Conservation (phyloP, 2,797 vertebrate species). For the Intellagama lesueurii region DNA sequence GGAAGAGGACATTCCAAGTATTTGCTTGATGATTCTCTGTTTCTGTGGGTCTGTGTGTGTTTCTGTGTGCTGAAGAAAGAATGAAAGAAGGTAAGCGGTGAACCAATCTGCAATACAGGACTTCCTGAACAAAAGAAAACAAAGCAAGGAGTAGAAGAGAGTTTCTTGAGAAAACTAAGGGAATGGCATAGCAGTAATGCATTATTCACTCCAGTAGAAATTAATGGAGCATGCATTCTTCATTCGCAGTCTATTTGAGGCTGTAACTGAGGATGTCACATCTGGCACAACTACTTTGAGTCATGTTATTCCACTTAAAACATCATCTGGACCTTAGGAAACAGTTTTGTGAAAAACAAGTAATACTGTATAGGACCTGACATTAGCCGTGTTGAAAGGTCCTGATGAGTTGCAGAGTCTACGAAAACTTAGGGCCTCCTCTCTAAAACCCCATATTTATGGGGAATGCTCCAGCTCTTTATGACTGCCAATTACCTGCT, state of each 20-base stretch:
- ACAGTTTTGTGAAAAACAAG: constrained; percentile 60
- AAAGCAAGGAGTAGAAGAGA: constrained; percentile 54
- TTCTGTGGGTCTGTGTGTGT: neutral
- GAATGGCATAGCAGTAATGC: constrained; percentile 60
- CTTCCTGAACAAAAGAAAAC: constrained; percentile 61
- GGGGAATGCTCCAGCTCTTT: constrained; percentile 48
- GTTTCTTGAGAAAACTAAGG: constrained; percentile 41
- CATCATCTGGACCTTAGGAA: constrained; percentile 65
- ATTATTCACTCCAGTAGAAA: constrained; percentile 68
- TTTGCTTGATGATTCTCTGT: constrained; percentile 35
- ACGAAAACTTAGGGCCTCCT: constrained; percentile 49
- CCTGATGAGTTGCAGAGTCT: constrained; percentile 71
- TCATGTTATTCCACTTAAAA: constrained; percentile 59
- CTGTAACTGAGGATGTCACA: constrained; percentile 64
- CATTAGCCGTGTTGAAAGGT: constrained; percentile 60
- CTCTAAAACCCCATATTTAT: constrained; percentile 30
- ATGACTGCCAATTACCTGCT: constrained; percentile 52
- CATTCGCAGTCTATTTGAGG: constrained; percentile 67
- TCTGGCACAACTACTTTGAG: constrained; percentile 72
- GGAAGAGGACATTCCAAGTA: constrained; percentile 58
- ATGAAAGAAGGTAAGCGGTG: constrained; percentile 55
- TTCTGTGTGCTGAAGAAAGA: constrained; percentile 36
- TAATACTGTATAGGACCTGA: constrained; percentile 49
- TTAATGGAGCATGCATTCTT: constrained; percentile 62
- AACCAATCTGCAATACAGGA: constrained; percentile 34